A percentile compares a stretch with the other conserved stretches of the same genome.
These are phyloP conservation scores for Eriosoma lanigerum DNA, from an alignment of 1,140 invertebrate species.

Conservation along the genomic window DNA sequence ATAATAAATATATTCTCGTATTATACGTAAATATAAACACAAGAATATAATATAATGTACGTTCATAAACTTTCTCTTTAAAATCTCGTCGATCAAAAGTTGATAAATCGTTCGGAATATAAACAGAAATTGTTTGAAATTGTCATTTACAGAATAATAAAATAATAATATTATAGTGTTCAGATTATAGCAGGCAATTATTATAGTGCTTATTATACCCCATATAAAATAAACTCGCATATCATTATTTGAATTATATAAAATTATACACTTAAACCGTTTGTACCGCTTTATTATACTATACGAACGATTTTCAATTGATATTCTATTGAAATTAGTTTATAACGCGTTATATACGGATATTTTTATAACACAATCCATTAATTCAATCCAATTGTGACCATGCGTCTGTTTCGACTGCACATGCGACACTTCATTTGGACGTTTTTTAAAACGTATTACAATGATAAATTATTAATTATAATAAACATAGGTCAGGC, in stretches of 20 bases:
- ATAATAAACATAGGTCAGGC: no score
- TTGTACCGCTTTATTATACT: neutral
- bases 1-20: no score
- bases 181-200: no score
- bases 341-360: no score
- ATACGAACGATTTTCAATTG: neutral
- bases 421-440: no score
- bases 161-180: neutral
- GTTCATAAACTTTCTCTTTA: neutral
- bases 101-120: conserved; percentile 32
- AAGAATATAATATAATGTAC: neutral
- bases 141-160: no score
- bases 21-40: neutral
- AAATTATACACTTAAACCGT: neutral
- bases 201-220: no score
- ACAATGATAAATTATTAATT: no score
- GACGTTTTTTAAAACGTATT: no score
- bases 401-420: no score
- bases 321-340: neutral
- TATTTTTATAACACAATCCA: neutral
- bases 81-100: conserved; percentile 34
- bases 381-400: conserved; percentile 1
- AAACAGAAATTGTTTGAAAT: neutral
- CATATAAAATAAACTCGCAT: no score
- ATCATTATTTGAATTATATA: neutral